phyloP scores from a whole-genome alignment of 2,888 invertebrate species.

The Cylindroiulus punctatus region DNA sequence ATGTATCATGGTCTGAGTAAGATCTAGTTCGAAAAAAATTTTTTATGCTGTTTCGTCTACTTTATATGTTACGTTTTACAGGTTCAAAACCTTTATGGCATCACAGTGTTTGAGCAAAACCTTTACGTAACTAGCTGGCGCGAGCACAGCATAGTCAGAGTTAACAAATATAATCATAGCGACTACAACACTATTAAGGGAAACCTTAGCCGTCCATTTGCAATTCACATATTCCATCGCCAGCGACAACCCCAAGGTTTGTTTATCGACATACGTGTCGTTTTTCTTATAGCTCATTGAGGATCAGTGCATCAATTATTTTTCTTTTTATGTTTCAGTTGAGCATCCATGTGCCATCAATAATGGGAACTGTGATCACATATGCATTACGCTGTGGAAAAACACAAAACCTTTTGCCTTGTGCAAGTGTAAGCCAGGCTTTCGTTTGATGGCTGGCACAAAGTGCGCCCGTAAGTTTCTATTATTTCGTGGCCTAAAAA shows the following conservation, averaged over 20 bases:
- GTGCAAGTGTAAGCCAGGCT: slow-evolving; percentile 81
- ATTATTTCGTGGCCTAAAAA: neutral
- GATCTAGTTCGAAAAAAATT: neutral
- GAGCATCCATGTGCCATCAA: slow-evolving; percentile 76
- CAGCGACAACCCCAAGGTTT: slow-evolving; percentile 79
- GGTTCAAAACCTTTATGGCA: slow-evolving; percentile 76
- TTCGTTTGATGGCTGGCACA: slow-evolving; percentile 70
- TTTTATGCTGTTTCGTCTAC: neutral
- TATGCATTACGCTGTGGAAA: slow-evolving; percentile 77
- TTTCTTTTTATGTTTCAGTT: slow-evolving; percentile 64
- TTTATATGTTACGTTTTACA: slow-evolving; percentile 62
- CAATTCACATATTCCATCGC: slow-evolving; percentile 79
- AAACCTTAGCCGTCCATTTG: slow-evolving; percentile 73
- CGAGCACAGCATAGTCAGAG: slow-evolving; percentile 73
- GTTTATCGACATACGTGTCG: too few species aligned
- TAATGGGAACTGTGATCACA: slow-evolving; percentile 77
- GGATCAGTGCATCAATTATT: neutral
- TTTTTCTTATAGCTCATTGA: neutral
- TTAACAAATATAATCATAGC: slow-evolving; percentile 72
- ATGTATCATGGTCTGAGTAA: too few species aligned
- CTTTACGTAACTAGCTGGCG: slow-evolving; percentile 80
- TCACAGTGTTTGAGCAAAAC: slow-evolving; percentile 78
- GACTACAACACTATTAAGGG: slow-evolving; percentile 66
- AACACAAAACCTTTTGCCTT: slow-evolving; percentile 70
- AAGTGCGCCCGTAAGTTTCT: slow-evolving; percentile 73